Percentiles rank a stretch among this genome's conserved stretches.
Conservation (phyloP, 2,888 invertebrate genomes). For the Sesia apiformis region DNA sequence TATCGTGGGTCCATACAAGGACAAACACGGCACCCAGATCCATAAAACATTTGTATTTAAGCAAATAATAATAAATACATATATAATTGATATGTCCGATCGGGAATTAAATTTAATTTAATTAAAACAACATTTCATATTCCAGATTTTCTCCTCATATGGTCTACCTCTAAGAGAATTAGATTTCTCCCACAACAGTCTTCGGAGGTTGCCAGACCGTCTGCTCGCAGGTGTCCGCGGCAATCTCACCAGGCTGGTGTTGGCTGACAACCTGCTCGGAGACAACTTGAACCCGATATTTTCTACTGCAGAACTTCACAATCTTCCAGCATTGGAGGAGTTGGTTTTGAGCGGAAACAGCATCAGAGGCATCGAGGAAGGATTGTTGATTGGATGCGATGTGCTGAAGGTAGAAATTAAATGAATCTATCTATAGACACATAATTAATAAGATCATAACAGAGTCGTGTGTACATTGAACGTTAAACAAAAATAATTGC, state of each 20-base stretch:
- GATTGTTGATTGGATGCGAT: constrained; percentile 87
- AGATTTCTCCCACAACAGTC: constrained; percentile 88
- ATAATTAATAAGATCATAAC: too few relatives aligned
- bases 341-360: constrained; percentile 88
- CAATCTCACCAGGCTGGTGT: constrained; percentile 79
- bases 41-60: too few relatives aligned
- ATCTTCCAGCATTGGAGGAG: constrained; percentile 80
- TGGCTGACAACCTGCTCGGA: constrained; percentile 89
- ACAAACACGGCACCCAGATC: too few relatives aligned
- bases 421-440: too few relatives aligned
- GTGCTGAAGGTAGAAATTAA: constrained; percentile 76
- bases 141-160: constrained; percentile 80
- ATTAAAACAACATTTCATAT: constrained; percentile 7
- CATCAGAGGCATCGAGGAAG: constrained; percentile 88
- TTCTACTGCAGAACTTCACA: constrained; percentile 88
- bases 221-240: constrained; percentile 78
- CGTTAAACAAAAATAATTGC: too few relatives aligned
- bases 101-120: too few relatives aligned
- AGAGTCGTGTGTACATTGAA: too few relatives aligned
- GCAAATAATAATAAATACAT: too few relatives aligned
- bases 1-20: too few relatives aligned
- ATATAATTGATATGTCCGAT: too few relatives aligned
- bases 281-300: constrained; percentile 94
- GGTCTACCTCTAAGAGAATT: constrained; percentile 83
- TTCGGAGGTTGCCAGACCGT: constrained; percentile 85